phyloP scores from a whole-genome alignment of 2,113 vertebrate species.

The Progne subis region DNA sequence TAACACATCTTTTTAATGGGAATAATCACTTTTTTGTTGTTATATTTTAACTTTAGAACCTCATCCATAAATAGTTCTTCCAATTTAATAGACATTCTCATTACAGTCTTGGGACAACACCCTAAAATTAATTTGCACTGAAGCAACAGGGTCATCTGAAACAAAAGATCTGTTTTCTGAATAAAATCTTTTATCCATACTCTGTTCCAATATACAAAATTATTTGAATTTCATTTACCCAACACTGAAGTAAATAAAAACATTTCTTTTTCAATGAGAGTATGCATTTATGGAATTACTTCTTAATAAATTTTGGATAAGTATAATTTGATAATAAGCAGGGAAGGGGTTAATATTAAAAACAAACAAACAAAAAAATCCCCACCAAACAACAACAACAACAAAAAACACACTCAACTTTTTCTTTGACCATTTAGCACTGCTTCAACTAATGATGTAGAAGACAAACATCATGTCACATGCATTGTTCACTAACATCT shows the following conservation, averaged over 20 bases:
- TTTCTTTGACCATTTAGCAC: neutral
- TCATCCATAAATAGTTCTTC: neutral
- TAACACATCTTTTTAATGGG: neutral
- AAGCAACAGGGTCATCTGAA: neutral
- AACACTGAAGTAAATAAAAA: neutral
- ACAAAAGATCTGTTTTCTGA: neutral
- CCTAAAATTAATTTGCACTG: neutral
- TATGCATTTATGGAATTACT: neutral
- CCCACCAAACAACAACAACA: no score
- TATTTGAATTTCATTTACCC: neutral
- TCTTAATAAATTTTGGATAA: neutral
- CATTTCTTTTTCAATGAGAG: neutral
- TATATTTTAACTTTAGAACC: neutral
- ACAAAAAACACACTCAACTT: neutral
- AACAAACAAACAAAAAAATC: neutral
- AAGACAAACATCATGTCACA: neutral
- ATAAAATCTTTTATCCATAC: neutral
- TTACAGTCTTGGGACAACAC: neutral
- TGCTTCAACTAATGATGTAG: neutral
- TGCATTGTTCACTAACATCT: neutral
- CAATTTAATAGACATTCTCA: neutral
- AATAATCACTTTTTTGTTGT: neutral
- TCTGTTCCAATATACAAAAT: neutral
- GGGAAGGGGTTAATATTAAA: neutral
- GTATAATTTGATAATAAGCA: neutral